Base-by-base conservation (phyloP, 1,140 invertebrate species). In the Cydia fagiglandana region DNA sequence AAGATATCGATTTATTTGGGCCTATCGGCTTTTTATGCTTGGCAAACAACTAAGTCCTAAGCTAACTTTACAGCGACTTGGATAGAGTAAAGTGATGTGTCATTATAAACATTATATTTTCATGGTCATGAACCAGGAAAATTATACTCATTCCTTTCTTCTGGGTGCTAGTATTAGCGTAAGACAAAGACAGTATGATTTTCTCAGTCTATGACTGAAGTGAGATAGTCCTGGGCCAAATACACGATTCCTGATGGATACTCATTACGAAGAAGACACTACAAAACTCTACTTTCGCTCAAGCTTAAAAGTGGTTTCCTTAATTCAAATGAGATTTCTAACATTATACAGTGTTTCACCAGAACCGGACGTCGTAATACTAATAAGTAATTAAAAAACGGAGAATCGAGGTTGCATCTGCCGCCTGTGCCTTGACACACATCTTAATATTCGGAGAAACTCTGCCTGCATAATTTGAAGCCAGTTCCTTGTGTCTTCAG, bases 361-460 rank as follows among this genome's bases (percentile, higher is more conserved):
- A 74, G 70, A 73, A 66, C 53, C 84, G 81, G 82, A 86, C 81
- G 56, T 75, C 74, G 81, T 81, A 82, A 84, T 81, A 53, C 81
- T 81, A 82, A 84, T 81, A 53, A 73, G 73, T 79, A 83, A 86
- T 87, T 87, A 85, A 85, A 84, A 79, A 81, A 77, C 81, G 70
- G 77, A 81, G 74, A 86, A 86, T 80, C 66, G 83, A 87, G 87
- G 85, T 85, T 88, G 86, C 83, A 88, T 87, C 76, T 86, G 82
- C 86, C 74, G 73, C 73, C 76, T 79, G 81, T 75, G 83, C 85
- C 86, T 84, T 86, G 87, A 86, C 86, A 84, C 77, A 86, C 84
- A 87, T 90, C 80, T 90, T 87, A 77, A 85, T 88, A 88, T 86
- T 86, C 84, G 80, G 76, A 80, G 79, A 88, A 88, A 89, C 86